Conservation (phyloP, 1,140 invertebrate genomes). For the Drosophila simulans region DNA sequence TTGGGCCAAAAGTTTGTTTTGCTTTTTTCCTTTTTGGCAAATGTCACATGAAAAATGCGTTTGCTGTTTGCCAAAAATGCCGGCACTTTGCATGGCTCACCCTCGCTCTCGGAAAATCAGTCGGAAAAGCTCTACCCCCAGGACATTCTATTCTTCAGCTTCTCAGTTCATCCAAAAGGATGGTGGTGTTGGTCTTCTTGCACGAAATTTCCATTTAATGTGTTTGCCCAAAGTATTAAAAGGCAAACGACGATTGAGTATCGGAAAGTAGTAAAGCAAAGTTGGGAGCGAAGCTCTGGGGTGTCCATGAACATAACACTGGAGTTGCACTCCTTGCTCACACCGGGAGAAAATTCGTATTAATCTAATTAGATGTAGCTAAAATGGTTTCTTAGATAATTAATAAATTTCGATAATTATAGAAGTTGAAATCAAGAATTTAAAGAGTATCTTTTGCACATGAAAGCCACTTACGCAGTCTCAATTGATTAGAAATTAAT, state of each 20-base stretch:
- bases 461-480: too few relatives aligned
- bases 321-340: conserved; percentile 11
- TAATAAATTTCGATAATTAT: too few relatives aligned
- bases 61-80: conserved; percentile 63
- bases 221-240: conserved; percentile 82
- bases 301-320: conserved; percentile 36
- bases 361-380: neutral
- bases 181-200: conserved; percentile 51
- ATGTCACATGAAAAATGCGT: conserved; percentile 81
- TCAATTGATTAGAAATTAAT: too few relatives aligned
- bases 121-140: conserved; percentile 9
- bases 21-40: conserved; percentile 64
- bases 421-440: too few relatives aligned
- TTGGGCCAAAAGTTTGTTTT: conserved; percentile 71
- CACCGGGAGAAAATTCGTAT: neutral
- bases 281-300: conserved; percentile 43
- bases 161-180: conserved; percentile 16
- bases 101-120: conserved; percentile 8
- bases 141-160: conserved; percentile 32
- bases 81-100: conserved; percentile 67
- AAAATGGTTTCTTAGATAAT: too few relatives aligned
- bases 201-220: conserved; percentile 82
- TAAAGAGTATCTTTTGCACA: too few relatives aligned
- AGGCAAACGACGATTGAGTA: conserved; percentile 80
- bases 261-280: conserved; percentile 78